Base-by-base conservation (phyloP, 2,888 invertebrate species). In the Eilema depressum region DNA sequence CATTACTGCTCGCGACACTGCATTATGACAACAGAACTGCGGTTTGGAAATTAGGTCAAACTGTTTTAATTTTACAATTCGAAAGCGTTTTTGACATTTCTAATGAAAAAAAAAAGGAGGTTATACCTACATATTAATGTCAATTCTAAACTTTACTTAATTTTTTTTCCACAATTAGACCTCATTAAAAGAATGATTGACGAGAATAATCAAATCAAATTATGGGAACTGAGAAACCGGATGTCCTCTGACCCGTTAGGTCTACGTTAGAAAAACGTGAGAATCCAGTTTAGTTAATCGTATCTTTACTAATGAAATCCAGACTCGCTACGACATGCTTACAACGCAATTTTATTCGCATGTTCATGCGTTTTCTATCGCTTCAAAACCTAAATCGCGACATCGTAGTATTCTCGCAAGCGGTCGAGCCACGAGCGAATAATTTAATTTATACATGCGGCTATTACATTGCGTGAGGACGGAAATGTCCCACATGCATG, bases 11-110 rank as follows among this genome's bases (percentile, higher is more conserved):
- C 41, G 74, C 71, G 67, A 72, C 72, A 84, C 90, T 84, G 89
- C 87, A 89, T 88, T 89, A 89, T 88, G 88, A 82, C 81, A 77
- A 85, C 84, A 87, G 88, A 77, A 85, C 84, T 87, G 88, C 87
- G 87, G 79, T 86, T 81, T 75, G 75, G 79, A 79, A 88, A 87
- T 74, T 79, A 75, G 89, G 88, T 86, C 87, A 85, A 84, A 82
- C 74, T 68, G 62, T 57, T 60, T 57, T 37, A 56, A 61, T n/a
- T 61, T 65, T 56, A 60, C 37, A n/a, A 53, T 53, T 53, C 53
- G 53, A 47, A 47, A 20, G 47, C n/a, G 10, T n/a, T 41, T 53
- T 8, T 7, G 20, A 20, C 20, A 47, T 47, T 20, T 47, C 7
- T 47, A 20, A 47, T 47, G 20, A 47, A 47, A 47, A 47, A 20